phyloP scores from a whole-genome alignment of 2,888 invertebrate species.

The Pammene aurita region DNA sequence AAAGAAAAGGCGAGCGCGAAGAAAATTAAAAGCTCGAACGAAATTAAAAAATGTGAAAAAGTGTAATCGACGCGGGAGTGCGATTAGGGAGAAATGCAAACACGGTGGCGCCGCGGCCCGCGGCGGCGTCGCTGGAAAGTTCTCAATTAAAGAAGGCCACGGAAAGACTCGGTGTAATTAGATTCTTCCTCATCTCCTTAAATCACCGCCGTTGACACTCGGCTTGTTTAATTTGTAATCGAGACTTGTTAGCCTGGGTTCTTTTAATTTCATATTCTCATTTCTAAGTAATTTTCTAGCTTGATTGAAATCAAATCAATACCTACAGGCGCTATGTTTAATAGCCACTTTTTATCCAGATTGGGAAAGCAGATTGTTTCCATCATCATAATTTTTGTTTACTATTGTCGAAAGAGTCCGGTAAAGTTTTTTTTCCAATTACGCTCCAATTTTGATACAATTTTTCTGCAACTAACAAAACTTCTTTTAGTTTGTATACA shows the following conservation, averaged over 20 bases:
- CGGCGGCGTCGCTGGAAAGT: constrained; percentile 57
- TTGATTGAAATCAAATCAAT: constrained; percentile 73
- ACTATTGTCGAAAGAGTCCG: no score
- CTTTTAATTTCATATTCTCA: constrained; percentile 74
- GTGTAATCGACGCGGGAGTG: constrained; percentile 79
- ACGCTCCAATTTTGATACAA: no score
- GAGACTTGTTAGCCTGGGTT: constrained; percentile 79
- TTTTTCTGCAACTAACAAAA: no score
- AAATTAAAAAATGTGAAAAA: constrained; percentile 82
- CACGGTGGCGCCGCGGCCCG: constrained; percentile 54
- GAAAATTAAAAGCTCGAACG: constrained; percentile 82
- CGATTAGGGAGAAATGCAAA: constrained; percentile 76
- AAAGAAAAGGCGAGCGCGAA: constrained; percentile 78
- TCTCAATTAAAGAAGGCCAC: constrained; percentile 80
- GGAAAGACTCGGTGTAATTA: constrained; percentile 78
- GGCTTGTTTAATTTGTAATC: constrained; percentile 81
- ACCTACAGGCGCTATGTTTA: constrained; percentile 47
- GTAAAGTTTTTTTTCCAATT: no score
- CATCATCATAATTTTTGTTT: constrained; percentile 10
- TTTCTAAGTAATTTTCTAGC: constrained; percentile 58
- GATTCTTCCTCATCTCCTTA: constrained; percentile 81
- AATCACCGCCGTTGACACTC: constrained; percentile 76
- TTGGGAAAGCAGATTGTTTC: constrained; percentile 7
- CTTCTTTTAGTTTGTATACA: no score
- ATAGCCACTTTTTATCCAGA: constrained; percentile 50